Percentiles rank a stretch among this genome's conserved stretches.
Conservation (phyloP, 2,797 vertebrate species). For the Coreius guichenoti region DNA sequence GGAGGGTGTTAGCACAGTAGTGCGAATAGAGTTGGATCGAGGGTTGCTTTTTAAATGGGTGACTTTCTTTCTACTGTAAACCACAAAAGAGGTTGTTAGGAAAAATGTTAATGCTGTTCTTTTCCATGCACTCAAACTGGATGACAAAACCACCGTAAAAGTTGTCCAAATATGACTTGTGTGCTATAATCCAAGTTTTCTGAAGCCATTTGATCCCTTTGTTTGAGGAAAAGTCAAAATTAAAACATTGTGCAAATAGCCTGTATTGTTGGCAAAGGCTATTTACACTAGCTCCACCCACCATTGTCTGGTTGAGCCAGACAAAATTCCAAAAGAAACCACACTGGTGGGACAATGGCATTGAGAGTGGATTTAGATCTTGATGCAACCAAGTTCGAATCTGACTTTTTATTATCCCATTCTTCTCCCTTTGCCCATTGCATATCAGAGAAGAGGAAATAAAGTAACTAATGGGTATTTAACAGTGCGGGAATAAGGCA, state of each 20-base stretch:
- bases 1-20: neutral
- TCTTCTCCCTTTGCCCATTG: neutral
- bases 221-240: neutral
- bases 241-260: neutral
- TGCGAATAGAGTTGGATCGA: neutral
- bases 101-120: neutral
- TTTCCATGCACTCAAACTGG: neutral
- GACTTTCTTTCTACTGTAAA: neutral
- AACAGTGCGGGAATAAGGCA: neutral
- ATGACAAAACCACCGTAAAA: neutral
- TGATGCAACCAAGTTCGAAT: neutral
- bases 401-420: neutral
- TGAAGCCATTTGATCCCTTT: neutral
- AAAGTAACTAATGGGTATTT: neutral
- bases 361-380: neutral
- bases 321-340: neutral
- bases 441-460: neutral
- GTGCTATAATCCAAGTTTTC: neutral
- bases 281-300: neutral
- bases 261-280: neutral
- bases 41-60: neutral
- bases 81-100: neutral
- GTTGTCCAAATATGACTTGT: neutral
- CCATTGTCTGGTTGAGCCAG: neutral
- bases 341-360: neutral